Base-by-base conservation (phyloP, 30 jellyfish, hydroid and myxozoan species). In the Sanderia malayensis region DNA sequence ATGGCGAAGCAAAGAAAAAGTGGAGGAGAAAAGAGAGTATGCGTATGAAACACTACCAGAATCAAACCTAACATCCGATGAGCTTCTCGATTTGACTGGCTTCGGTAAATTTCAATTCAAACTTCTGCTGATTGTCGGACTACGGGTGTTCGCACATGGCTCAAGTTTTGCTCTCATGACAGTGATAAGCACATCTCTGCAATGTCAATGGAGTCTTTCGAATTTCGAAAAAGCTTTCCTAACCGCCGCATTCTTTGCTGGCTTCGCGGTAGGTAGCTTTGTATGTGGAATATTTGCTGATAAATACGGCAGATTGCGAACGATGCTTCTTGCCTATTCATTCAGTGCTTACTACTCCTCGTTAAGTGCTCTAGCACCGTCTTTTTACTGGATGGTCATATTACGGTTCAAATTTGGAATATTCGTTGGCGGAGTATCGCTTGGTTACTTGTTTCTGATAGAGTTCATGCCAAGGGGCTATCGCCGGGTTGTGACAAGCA, bases 141-240 rank as follows among this genome's bases (percentile, higher is more conserved):
- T 78, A 13, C 81, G 89, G 4, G 89, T 78, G 6, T 78, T 78
- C 30, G 89, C 89, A 9, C 89, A 78, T 53, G 89, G 89, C 44
- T 62, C 81, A 27, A 78, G 89, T 44, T 78, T 78, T 37, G 89
- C 89, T 37, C 44, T 78, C 46, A 78, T 78, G 89, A 66, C 89
- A 1, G 89, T 78, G 28, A 77, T 78, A 4, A 78, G 89, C 67
- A 78, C 89, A 0, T 37, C 70, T 9, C 67, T 78, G 27, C 89
- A 78, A 33, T 78, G 89, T 58, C 67, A 78, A 67, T 78, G 89
- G 89, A 61, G 75, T 11, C 37, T 78, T 31, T 62, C 82, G 21
- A 78, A 78, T 34, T 78, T 78, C 58, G 89, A 78, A 26, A 78
- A 78, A 37, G 89, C 89, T 8, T 70, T 78, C 19, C 46, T 78